Percentiles rank a stretch among this genome's conserved stretches.
Conservation (phyloP, 2,888 invertebrate species). For the Metellina segmentata region DNA sequence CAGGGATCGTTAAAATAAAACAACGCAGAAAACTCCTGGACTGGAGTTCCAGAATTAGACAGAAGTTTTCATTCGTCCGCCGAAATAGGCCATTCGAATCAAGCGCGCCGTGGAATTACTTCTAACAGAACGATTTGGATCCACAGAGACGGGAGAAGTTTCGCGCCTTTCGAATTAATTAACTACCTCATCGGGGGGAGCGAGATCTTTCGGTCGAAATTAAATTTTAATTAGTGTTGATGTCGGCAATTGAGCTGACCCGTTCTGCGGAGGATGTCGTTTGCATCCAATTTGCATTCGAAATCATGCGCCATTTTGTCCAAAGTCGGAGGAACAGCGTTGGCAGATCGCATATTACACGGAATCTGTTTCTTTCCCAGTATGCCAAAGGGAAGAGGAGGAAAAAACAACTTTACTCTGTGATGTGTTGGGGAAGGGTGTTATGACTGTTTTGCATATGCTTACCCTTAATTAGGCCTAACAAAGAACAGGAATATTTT, state of each 20-base stretch:
- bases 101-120: background rate
- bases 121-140: slow-evolving; percentile 45
- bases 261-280: slow-evolving; percentile 57
- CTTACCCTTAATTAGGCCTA: slow-evolving; percentile 52
- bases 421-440: background rate
- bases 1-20: slow-evolving; percentile 45
- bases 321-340: background rate
- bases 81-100: slow-evolving; percentile 12
- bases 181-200: slow-evolving; percentile 57
- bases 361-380: slow-evolving; percentile 45
- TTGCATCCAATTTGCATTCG: slow-evolving; percentile 74
- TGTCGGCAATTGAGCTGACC: slow-evolving; percentile 65
- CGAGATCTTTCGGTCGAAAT: slow-evolving; percentile 65
- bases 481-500: slow-evolving; percentile 41
- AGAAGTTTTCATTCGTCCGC: slow-evolving; percentile 5
- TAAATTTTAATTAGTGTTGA: slow-evolving; percentile 76
- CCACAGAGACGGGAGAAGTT: slow-evolving; percentile 43
- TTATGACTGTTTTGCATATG: slow-evolving; percentile 58
- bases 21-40: background rate
- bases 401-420: slow-evolving; percentile 22
- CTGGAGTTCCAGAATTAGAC: slow-evolving; percentile 8
- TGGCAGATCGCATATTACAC: background rate
- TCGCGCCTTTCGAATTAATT: slow-evolving; percentile 75
- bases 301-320: slow-evolving; percentile 63
- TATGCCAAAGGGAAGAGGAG: background rate